Evolutionary conservation across 2,113 vertebrate species (phyloP).

Genomic region (Ovis canadensis): DNA sequence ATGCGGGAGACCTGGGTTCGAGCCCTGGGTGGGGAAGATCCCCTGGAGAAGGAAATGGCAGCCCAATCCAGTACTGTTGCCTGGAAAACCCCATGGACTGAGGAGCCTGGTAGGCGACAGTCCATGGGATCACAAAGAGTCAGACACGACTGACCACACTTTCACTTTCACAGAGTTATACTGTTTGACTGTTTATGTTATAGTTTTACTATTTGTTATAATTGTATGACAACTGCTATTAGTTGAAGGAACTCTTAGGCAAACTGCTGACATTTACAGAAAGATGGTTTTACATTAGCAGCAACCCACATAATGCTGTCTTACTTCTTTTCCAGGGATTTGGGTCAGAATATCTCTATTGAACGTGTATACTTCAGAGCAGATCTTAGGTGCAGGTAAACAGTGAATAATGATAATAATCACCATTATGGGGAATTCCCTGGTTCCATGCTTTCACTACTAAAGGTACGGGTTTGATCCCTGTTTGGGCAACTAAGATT

Average conservation of each 20-base stretch:
- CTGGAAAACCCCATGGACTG: no score
- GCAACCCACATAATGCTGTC: background rate
- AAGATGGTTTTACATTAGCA: background rate
- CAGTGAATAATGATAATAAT: background rate
- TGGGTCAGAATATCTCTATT: background rate
- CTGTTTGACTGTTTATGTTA: background rate
- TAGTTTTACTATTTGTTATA: background rate
- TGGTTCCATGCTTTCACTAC: background rate
- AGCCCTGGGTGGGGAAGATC: no score
- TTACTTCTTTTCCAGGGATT: background rate
- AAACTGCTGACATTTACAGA: background rate
- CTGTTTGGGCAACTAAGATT: background rate
- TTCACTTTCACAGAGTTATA: background rate
- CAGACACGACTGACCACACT: no score
- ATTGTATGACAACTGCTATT: background rate
- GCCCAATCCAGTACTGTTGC: no score
- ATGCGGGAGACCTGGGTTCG: no score
- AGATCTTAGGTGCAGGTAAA: background rate
- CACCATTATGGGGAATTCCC: background rate
- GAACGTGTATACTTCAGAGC: background rate
- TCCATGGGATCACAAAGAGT: no score
- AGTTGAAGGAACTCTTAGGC: background rate
- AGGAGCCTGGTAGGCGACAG: no score
- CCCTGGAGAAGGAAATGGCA: no score
- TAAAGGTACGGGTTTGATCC: background rate